Conservation (phyloP, 2,113 vertebrate genomes). For the Strigops habroptila region DNA sequence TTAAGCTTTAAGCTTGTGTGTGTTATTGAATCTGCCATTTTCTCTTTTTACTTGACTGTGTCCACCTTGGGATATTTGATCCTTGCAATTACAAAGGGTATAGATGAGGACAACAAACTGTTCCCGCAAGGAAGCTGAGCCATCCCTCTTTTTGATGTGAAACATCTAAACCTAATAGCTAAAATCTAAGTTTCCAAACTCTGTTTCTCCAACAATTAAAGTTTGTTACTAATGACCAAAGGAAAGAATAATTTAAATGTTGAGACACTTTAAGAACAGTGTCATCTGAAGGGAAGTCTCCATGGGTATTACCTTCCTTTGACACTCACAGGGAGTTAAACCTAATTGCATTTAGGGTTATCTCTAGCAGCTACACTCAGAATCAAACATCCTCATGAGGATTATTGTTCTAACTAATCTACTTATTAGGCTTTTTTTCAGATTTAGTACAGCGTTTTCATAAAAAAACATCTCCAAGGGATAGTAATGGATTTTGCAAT, state of each 20-base stretch:
- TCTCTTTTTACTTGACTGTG: slow-evolving; percentile 32
- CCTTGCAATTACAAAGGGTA: slow-evolving; percentile 50
- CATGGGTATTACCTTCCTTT: slow-evolving; percentile 60
- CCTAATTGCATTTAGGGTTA: slow-evolving; percentile 79
- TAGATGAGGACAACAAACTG: slow-evolving; percentile 12
- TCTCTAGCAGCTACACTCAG: slow-evolving; percentile 64
- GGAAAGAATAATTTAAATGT: slow-evolving; percentile 69
- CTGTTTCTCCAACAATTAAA: slow-evolving; percentile 40
- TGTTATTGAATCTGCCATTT: not conserved
- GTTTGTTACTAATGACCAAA: slow-evolving; percentile 52
- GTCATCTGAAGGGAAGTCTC: slow-evolving; percentile 68
- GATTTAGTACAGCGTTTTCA: slow-evolving; percentile 68
- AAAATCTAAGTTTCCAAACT: slow-evolving; percentile 30
- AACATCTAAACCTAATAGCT: slow-evolving; percentile 45
- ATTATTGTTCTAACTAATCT: slow-evolving; percentile 79
- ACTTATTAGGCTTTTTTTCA: slow-evolving; percentile 79
- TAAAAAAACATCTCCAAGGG: slow-evolving; percentile 64
- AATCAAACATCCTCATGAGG: slow-evolving; percentile 74
- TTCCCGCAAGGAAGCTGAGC: slow-evolving; percentile 5
- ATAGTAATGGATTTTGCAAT: slow-evolving; percentile 69
- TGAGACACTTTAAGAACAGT: slow-evolving; percentile 66
- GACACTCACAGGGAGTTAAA: slow-evolving; percentile 69
- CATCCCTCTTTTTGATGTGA: slow-evolving; percentile 49
- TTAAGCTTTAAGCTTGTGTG: slow-evolving; percentile 15
- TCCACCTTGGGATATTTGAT: slow-evolving; percentile 52